Conservation (phyloP, 2,113 vertebrate genomes). For the Rhabdornis inornatus region DNA sequence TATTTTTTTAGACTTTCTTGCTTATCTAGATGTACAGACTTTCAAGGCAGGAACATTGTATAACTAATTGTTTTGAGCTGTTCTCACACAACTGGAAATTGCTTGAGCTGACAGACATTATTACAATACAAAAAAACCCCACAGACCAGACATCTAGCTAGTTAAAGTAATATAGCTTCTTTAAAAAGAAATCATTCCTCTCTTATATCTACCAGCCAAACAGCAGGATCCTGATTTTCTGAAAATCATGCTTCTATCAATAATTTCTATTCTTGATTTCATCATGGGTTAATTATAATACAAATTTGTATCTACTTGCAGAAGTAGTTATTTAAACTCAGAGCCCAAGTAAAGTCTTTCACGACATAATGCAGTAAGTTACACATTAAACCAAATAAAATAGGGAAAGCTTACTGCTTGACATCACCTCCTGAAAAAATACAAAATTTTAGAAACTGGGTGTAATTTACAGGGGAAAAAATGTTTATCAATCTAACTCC, state of each 20-base stretch:
- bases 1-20: background rate
- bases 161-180: background rate
- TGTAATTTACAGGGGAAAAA: background rate
- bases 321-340: background rate
- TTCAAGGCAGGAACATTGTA: conserved; percentile 7
- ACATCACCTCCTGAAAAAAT: background rate
- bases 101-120: background rate
- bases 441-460: background rate
- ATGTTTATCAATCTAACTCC: background rate
- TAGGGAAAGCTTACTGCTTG: background rate
- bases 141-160: background rate
- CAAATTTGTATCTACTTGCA: background rate
- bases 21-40: conserved; percentile 41
- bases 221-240: background rate
- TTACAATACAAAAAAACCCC: background rate
- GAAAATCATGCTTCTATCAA: background rate
- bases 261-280: background rate
- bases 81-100: conserved; percentile 17
- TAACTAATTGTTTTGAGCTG: conserved; percentile 31
- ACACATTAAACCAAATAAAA: background rate
- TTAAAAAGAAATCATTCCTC: background rate
- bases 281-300: background rate
- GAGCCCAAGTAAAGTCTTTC: background rate
- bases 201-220: background rate
- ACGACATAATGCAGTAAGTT: background rate